Base-by-base conservation (phyloP, 2,113 vertebrate genomes). In the Eubucco bourcierii region DNA sequence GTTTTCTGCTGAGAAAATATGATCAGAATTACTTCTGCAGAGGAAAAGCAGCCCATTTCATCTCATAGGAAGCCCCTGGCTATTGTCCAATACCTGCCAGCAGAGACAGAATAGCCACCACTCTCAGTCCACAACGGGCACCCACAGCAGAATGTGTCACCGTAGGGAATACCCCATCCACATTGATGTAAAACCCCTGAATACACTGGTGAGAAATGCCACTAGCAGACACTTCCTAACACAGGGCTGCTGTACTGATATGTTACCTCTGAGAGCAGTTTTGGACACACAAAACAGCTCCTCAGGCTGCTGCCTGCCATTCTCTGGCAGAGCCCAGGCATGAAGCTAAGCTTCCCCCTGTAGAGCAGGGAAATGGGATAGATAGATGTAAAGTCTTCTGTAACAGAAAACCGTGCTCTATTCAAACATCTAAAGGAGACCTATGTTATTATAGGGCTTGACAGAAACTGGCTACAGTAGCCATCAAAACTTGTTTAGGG, bases 171-270 rank as follows among this genome's bases (percentile, higher is more conserved):
- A 50, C 19, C 16, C 33, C 0, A 0, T 47, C 29, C 14, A 5
- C 29, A 33, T 47, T 10, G 24, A 63, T 14, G 28, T 7, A 56
- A 70, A 66, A 19, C 23, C 29, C 33, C 17, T 31, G 29, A 75
- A 55, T 4, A 9, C 15, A 2, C 12, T 6, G 3, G 21, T 27
- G 16, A 75, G 28, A 87, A 41, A 14, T 7, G 21, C 15, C 17
- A 63, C 7, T 0, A 2, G 7, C 0, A 0, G 25, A n/a, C 7
- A 20, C 12, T 19, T 31, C 46, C 46, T 28, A n/a, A n/a, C 46
- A 15, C 13, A 4, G 12, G 15, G 19, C 29, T n/a, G 9, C 37
- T 21, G 11, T 44, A 56, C 6, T 28, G 29, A 21, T 15, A 27
- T 0, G 0, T 34, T 6, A 14, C 33, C 53, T 44, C 13, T 9